Percentiles rank a stretch among this genome's conserved stretches.
These are phyloP conservation scores for Blastobasis lacticolella DNA, from an alignment of 2,888 invertebrate genomes.

Conservation along the genomic window DNA sequence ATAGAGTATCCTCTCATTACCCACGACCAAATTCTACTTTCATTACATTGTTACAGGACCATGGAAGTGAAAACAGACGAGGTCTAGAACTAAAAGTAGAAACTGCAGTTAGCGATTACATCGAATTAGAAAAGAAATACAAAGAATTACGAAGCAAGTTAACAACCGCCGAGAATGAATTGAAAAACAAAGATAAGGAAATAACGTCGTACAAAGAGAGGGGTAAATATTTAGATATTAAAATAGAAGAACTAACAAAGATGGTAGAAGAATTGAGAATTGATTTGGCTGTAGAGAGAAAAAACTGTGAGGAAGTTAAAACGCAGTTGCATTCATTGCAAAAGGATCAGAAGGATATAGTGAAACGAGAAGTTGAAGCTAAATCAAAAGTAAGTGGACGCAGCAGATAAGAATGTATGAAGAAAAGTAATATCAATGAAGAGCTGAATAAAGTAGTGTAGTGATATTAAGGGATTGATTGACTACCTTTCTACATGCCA, in stretches of 20 bases:
- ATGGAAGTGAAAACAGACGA: slow-evolving; percentile 65
- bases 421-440: too few species aligned
- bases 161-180: slow-evolving; percentile 31
- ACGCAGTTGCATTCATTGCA: slow-evolving; percentile 37
- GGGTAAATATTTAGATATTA: slow-evolving; percentile 38
- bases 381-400: slow-evolving; percentile 45
- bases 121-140: slow-evolving; percentile 59
- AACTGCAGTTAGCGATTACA: slow-evolving; percentile 66
- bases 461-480: too few species aligned
- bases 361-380: slow-evolving; percentile 57
- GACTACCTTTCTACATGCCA: too few species aligned
- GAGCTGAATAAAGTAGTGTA: too few species aligned
- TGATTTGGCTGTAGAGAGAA: slow-evolving; percentile 45
- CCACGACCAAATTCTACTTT: too few species aligned
- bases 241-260: slow-evolving; percentile 34
- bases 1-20: too few species aligned
- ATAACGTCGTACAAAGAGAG: slow-evolving; percentile 55
- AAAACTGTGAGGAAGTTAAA: slow-evolving; percentile 45
- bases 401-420: too few species aligned
- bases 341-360: slow-evolving; percentile 41
- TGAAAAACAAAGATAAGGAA: slow-evolving; percentile 58
- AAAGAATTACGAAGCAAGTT: slow-evolving; percentile 39
- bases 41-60: slow-evolving; percentile 20
- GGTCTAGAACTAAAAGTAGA: slow-evolving; percentile 71
- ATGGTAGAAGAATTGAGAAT: slow-evolving; percentile 44